These are phyloP conservation scores for Passer domesticus DNA, from an alignment of 2,113 vertebrate genomes.

Conservation along the genomic window DNA sequence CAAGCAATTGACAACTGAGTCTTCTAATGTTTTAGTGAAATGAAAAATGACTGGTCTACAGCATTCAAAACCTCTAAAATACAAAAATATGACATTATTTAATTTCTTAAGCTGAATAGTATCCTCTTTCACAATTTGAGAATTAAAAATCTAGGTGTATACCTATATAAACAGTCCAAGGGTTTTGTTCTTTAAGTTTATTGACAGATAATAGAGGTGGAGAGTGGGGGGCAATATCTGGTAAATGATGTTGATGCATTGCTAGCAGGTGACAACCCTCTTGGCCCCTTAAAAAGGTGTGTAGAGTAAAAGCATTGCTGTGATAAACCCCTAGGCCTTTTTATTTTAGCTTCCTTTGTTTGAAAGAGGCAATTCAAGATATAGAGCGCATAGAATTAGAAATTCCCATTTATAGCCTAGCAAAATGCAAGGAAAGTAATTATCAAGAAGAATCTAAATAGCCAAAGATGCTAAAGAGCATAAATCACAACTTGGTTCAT, in stretches of 20 bases:
- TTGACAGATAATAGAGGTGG: background rate
- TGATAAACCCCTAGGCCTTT: background rate
- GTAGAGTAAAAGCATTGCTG: background rate
- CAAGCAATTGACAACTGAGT: background rate
- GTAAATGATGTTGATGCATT: background rate
- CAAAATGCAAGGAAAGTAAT: background rate
- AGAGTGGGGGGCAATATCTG: fast-evolving
- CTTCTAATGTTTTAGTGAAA: background rate
- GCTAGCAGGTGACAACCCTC: background rate
- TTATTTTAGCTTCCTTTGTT: background rate
- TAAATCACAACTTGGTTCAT: background rate
- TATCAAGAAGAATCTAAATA: background rate
- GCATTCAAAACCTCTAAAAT: background rate
- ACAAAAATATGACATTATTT: background rate
- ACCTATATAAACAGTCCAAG: background rate
- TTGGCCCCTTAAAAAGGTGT: background rate
- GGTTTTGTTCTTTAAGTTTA: background rate
- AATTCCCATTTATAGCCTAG: background rate
- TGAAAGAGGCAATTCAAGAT: background rate
- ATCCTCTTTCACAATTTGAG: background rate
- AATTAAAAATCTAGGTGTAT: background rate
- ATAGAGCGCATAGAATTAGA: background rate
- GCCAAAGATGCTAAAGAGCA: background rate
- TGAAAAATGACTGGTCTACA: background rate
- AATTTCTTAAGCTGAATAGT: background rate